phyloP scores from a whole-genome alignment of 2,113 vertebrate genomes.

The Phasianus colchicus region DNA sequence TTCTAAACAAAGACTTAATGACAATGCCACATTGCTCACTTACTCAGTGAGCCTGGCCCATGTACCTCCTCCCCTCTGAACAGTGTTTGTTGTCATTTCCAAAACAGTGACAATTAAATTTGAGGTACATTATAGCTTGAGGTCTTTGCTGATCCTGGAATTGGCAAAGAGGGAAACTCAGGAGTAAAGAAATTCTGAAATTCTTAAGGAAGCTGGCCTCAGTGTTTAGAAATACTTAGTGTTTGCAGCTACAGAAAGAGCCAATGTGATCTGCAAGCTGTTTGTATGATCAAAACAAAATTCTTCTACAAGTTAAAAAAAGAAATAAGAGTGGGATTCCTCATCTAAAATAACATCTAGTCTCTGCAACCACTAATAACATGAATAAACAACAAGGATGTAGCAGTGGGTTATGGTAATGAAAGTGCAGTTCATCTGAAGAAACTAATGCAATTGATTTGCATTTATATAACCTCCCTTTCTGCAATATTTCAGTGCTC shows the following conservation, averaged over 20 bases:
- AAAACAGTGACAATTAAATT: not conserved
- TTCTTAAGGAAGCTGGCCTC: not conserved
- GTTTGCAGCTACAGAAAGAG: not conserved
- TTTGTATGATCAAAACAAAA: not conserved
- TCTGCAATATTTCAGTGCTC: not conserved
- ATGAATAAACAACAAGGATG: not conserved
- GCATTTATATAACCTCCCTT: conserved; percentile 8
- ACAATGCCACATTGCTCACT: not conserved
- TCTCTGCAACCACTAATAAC: not conserved
- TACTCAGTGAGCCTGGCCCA: not conserved
- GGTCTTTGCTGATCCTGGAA: not conserved
- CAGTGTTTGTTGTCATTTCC: not conserved
- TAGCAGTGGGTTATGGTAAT: not conserved
- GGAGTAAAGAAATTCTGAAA: not conserved
- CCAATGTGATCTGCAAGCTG: not conserved
- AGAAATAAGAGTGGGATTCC: not conserved
- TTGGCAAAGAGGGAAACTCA: not conserved
- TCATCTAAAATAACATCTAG: conserved; percentile 13
- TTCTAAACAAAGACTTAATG: not conserved
- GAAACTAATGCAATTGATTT: conserved; percentile 17
- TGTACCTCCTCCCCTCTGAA: not conserved
- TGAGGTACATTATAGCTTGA: not conserved
- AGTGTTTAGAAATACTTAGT: not conserved
- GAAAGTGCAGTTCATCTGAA: conserved; percentile 18
- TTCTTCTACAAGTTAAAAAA: not conserved